These are phyloP conservation scores for Zonitis immaculata DNA, from an alignment of 2,888 invertebrate genomes.

Conservation along the genomic window DNA sequence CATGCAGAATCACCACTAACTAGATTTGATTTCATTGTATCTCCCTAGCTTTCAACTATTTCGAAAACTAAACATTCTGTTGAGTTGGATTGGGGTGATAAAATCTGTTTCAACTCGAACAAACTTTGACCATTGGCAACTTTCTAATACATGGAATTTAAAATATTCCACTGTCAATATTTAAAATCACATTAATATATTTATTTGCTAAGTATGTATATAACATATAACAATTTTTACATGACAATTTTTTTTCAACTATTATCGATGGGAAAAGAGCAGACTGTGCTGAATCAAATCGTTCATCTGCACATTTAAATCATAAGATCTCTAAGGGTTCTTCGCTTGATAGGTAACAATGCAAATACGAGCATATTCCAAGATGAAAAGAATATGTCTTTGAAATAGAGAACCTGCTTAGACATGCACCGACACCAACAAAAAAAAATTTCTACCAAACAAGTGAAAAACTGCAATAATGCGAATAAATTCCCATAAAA, in stretches of 20 bases:
- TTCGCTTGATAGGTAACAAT: constrained; percentile 19
- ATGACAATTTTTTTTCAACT: not conserved
- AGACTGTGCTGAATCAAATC: constrained; percentile 13
- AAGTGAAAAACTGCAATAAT: constrained; percentile 11
- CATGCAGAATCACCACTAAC: constrained; percentile 16
- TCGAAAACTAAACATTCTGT: constrained; percentile 16
- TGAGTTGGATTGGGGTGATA: constrained; percentile 9
- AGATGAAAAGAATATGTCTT: constrained; percentile 14
- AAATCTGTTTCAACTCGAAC: constrained; percentile 14
- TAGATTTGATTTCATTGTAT: constrained; percentile 20
- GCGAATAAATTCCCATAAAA: constrained; percentile 1
- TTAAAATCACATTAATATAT: too few species aligned
- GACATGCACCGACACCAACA: constrained; percentile 9
- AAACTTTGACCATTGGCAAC: constrained; percentile 12
- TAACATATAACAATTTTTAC: too few species aligned
- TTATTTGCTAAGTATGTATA: too few species aligned
- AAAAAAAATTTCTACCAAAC: constrained; percentile 4
- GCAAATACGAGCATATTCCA: constrained; percentile 17
- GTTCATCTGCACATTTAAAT: constrained; percentile 14
- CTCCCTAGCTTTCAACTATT: constrained; percentile 10
- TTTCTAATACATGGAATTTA: too few species aligned
- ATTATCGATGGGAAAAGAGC: not conserved
- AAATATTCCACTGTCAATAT: too few species aligned
- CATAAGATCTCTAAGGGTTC: constrained; percentile 7
- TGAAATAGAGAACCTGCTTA: constrained; percentile 17